Evolutionary conservation across 1,140 invertebrate genomes (phyloP).

Genomic region (fruit fly (Drosophila melanogaster)): DNA sequence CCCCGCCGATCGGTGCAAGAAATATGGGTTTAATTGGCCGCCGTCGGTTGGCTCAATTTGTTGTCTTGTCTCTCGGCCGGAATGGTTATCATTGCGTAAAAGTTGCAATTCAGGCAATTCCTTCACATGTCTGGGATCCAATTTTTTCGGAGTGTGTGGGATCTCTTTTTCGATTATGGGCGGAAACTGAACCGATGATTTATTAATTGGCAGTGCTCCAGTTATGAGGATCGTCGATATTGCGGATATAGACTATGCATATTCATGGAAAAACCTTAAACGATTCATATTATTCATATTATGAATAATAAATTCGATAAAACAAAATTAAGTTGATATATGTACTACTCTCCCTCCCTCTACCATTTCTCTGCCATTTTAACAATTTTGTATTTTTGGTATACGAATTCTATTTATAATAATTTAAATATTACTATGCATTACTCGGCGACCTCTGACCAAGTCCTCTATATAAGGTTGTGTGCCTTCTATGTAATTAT

Average conservation of each 20-base stretch:
- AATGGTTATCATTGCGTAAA: constrained; percentile 40
- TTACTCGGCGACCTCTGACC: neutral
- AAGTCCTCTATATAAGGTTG: neutral
- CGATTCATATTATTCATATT: neutral
- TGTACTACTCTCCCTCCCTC: too few species aligned
- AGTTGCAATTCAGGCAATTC: constrained; percentile 10
- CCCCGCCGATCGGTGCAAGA: constrained; percentile 8
- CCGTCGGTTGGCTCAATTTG: constrained; percentile 33
- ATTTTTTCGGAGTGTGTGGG: constrained; percentile 24
- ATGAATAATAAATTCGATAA: too few species aligned
- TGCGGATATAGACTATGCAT: constrained; percentile 21
- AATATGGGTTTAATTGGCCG: constrained; percentile 46
- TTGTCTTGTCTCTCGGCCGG: constrained; percentile 23
- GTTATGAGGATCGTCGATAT: constrained; percentile 7
- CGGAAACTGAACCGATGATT: constrained; percentile 26
- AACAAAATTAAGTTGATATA: neutral
- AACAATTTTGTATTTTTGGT: too few species aligned
- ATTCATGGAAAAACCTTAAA: constrained; percentile 2
- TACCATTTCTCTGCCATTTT: too few species aligned
- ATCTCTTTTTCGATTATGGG: constrained; percentile 30
- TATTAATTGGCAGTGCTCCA: constrained; percentile 37
- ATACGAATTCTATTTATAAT: too few species aligned
- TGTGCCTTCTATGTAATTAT: constrained; percentile 15
- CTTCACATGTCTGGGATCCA: constrained; percentile 6
- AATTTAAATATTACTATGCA: too few species aligned